phyloP scores from a whole-genome alignment of 2,888 invertebrate genomes.

The Coelopa pilipes region DNA sequence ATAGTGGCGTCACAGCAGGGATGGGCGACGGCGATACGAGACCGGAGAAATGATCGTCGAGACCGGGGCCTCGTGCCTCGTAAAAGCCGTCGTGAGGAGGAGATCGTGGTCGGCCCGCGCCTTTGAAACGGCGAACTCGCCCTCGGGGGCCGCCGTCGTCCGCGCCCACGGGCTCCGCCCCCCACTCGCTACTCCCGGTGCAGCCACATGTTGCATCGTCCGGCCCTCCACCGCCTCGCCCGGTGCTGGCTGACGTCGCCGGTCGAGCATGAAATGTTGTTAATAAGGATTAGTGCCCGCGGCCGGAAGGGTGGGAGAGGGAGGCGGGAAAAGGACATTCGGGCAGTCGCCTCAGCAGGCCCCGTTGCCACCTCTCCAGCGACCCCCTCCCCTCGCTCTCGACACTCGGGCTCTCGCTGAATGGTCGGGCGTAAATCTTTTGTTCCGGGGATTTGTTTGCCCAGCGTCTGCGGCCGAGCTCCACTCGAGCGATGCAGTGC shows the following conservation, averaged over 20 bases:
- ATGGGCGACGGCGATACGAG: too few species aligned
- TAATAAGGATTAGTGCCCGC: background rate
- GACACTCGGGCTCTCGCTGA: background rate
- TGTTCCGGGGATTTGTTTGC: background rate
- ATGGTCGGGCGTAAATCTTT: background rate
- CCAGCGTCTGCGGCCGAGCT: background rate
- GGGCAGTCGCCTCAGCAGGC: background rate
- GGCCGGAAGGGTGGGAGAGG: background rate
- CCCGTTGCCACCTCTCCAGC: background rate
- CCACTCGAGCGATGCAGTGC: background rate
- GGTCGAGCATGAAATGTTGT: background rate
- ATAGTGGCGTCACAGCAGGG: too few species aligned
- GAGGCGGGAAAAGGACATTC: background rate
- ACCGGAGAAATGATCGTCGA: too few species aligned
- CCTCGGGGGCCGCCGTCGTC: too few species aligned
- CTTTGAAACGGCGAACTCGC: too few species aligned
- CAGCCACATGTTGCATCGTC: background rate
- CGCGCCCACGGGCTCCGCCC: too few species aligned
- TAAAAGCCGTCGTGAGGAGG: too few species aligned
- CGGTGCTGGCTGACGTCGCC: background rate
- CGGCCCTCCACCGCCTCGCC: background rate
- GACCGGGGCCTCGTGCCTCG: too few species aligned
- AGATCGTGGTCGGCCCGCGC: too few species aligned
- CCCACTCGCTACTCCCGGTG: too few species aligned
- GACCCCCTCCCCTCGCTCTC: background rate